A percentile compares a stretch with the other conserved stretches of the same genome.
Conservation (phyloP, 2,888 invertebrate genomes). For the Poecilobothrus nobilitatus region DNA sequence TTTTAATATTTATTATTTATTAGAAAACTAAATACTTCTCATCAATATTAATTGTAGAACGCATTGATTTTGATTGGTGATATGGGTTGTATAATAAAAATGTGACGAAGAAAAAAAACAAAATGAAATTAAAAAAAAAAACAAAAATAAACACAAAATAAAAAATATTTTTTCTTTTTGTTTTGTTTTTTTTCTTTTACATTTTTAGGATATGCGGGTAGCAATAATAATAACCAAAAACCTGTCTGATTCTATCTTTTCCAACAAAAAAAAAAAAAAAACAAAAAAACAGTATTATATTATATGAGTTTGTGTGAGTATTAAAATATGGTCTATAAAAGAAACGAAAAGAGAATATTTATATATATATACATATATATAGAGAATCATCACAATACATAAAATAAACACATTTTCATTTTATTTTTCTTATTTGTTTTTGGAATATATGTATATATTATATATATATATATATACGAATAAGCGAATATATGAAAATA, state of each 20-base stretch:
- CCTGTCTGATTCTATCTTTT: not conserved
- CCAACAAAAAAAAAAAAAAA: not conserved
- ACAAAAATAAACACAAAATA: no score
- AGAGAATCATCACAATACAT: no score
- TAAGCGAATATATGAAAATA: not conserved
- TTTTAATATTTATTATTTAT: not conserved
- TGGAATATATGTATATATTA: not conserved
- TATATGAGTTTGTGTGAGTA: not conserved
- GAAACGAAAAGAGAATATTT: no score
- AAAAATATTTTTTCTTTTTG: no score
- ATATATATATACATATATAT: no score
- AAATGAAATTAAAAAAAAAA: not conserved
- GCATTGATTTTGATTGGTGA: conserved; percentile 4
- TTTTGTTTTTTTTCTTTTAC: not conserved
- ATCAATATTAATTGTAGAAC: not conserved
- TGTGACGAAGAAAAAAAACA: not conserved
- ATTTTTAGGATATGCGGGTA: not conserved
- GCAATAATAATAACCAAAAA: not conserved
- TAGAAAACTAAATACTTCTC: not conserved
- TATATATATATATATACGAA: no score
- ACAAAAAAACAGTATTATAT: not conserved
- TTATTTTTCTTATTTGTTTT: not conserved
- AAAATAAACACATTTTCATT: no score
- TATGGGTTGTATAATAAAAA: not conserved
- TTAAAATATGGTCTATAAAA: no score